Base-by-base conservation (phyloP, 2,113 vertebrate species). In the Aphyosemion australe region DNA sequence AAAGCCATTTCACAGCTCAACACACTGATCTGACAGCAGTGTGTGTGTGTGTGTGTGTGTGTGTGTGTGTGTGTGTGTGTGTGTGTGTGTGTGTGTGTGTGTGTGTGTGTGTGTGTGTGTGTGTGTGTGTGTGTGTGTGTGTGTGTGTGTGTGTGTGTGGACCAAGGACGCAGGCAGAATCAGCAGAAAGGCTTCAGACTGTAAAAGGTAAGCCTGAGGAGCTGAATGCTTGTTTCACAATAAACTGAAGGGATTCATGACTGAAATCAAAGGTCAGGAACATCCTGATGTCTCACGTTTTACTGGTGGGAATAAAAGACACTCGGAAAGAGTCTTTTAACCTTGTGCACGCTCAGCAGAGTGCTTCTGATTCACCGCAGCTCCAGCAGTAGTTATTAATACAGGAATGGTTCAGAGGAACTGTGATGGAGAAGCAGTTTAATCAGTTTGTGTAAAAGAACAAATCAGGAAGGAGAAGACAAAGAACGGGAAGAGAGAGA, bases 1-100 rank as follows among this genome's bases (percentile, higher is more conserved):
- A 78, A 63, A 61, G 48, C 63, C 6, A 78, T 78, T 82, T 78
- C 75, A 72, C 63, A 78, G 67, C 55, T 68, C 75, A 64, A 46
- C 64, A 71, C 47, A 46, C 71, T 45, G 66, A 71, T 71, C 39
- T 51, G 46, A 58, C 3, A 32, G 42, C 8, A 43, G 43, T 61
- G 20, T 21, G 48, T 47, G 55, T 53, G 49, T 31, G 45, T 46
- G 45, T 46, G 45, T 46, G 45, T 46, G 15, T 46, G 8, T 45
- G 45, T 74, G n/a, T 37, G 49, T 54, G 56, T 58, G 49, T 32
- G 21, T 37, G 49, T 54, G 49, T 53, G 43, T 20, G 42, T 66
- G 20, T 21, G 48, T 53, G 55, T 53, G 43, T 32, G 43, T 46
- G 43, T 46, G 43, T 46, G 43, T 46, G 14, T 46, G 12, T 34